Conservation (phyloP, 2,888 invertebrate species). For the Zaprionus obscuricornis region DNA sequence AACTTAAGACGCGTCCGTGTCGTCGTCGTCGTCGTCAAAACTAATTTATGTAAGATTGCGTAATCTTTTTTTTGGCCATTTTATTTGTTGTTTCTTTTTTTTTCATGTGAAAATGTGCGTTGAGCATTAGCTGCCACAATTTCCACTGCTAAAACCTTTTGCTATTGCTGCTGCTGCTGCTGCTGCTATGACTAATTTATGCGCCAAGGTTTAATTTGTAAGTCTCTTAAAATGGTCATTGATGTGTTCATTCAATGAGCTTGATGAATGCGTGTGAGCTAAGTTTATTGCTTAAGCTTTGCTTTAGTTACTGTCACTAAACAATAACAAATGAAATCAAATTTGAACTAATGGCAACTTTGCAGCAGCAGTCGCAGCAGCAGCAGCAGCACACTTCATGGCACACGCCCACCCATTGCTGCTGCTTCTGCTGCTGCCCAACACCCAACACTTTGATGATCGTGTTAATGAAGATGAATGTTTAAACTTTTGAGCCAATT, state of each 20-base stretch:
- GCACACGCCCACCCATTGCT: slow-evolving; percentile 19
- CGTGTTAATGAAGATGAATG: slow-evolving; percentile 50
- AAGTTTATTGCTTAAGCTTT: slow-evolving; percentile 71
- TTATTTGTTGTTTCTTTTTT: slow-evolving; percentile 17
- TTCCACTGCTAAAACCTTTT: background rate
- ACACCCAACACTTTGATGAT: no score
- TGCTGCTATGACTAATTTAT: slow-evolving; percentile 64
- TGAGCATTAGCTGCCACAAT: slow-evolving; percentile 21
- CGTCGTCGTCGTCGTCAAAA: slow-evolving; percentile 29
- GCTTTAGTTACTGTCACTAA: slow-evolving; percentile 41
- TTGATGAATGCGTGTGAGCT: slow-evolving; percentile 62
- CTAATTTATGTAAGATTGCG: slow-evolving; percentile 73
- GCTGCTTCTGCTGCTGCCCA: no score
- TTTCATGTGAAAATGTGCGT: slow-evolving; percentile 67
- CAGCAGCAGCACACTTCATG: no score
- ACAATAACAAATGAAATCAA: slow-evolving; percentile 49
- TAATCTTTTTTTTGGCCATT: slow-evolving; percentile 50
- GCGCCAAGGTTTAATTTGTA: slow-evolving; percentile 65
- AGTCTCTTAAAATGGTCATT: slow-evolving; percentile 68
- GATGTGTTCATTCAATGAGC: slow-evolving; percentile 73
- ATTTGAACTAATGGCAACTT: slow-evolving; percentile 52
- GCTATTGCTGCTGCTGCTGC: background rate
- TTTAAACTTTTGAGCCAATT: slow-evolving; percentile 21
- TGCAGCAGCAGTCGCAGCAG: slow-evolving; percentile 6
- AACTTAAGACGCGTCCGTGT: background rate